These are phyloP conservation scores for Lepidocolaptes lacrymiger DNA, from an alignment of 2,797 vertebrate genomes.

Conservation along the genomic window DNA sequence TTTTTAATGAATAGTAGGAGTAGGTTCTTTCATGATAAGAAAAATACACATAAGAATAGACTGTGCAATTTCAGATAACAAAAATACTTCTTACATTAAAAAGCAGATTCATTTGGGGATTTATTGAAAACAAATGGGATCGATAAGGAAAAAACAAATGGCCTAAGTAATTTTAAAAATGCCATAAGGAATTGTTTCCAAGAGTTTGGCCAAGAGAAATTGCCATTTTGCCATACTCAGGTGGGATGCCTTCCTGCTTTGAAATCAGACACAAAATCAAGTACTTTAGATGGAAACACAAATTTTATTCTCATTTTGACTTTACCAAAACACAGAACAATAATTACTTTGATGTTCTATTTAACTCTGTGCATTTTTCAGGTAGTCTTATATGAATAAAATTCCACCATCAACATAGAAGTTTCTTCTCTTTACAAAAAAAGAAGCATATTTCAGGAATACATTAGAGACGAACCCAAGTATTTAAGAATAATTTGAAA, in stretches of 20 bases:
- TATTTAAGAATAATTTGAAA: background rate
- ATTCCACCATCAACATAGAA: background rate
- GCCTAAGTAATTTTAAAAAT: background rate
- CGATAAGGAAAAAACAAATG: background rate
- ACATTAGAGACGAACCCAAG: background rate
- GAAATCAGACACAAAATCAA: background rate
- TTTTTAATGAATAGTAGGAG: background rate
- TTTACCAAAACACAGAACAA: background rate
- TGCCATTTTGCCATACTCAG: background rate
- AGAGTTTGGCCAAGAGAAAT: background rate
- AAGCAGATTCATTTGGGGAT: background rate
- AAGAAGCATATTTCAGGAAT: background rate
- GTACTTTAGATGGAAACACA: background rate
- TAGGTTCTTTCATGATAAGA: background rate
- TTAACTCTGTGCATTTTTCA: background rate
- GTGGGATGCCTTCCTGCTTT: background rate
- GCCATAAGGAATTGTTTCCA: background rate
- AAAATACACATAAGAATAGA: background rate
- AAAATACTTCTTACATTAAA: background rate
- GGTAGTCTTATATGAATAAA: background rate
- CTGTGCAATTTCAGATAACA: background rate
- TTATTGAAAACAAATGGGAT: background rate
- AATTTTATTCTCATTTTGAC: background rate
- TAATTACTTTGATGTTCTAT: background rate
- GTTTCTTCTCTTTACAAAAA: background rate